Percentiles rank a stretch among this genome's conserved stretches.
These are phyloP conservation scores for Parapristionchus giblindavisi DNA, from an alignment of 2,888 invertebrate genomes.

Conservation along the genomic window DNA sequence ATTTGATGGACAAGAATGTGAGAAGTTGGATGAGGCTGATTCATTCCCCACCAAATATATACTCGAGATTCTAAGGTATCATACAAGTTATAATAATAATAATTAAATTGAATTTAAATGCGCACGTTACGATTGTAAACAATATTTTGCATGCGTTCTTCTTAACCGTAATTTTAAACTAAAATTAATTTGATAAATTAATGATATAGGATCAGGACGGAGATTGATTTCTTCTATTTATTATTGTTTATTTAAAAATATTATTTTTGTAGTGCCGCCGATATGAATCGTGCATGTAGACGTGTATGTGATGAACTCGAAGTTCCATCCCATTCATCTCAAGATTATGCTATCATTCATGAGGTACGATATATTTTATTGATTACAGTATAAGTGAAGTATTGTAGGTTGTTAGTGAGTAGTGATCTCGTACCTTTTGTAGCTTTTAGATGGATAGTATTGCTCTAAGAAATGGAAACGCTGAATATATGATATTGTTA, in stretches of 20 bases:
- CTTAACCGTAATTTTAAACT: too few relatives aligned
- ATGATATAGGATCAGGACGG: too few relatives aligned
- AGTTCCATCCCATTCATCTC: constrained; percentile 65
- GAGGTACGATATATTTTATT: constrained; percentile 7
- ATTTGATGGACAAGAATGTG: constrained; percentile 65
- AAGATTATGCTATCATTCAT: constrained; percentile 54
- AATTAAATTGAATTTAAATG: too few relatives aligned
- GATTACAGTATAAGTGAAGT: not conserved
- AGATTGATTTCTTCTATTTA: too few relatives aligned
- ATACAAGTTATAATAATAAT: too few relatives aligned
- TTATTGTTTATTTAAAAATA: not conserved
- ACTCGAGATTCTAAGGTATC: constrained; percentile 67
- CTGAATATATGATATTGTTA: too few relatives aligned
- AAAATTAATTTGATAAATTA: too few relatives aligned
- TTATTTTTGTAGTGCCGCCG: constrained; percentile 3
- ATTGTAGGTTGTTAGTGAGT: not conserved
- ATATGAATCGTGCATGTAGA: constrained; percentile 56
- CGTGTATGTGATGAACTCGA: constrained; percentile 69
- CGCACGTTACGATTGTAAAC: too few relatives aligned
- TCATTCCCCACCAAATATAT: constrained; percentile 70
- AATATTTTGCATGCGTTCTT: too few relatives aligned
- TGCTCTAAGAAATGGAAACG: too few relatives aligned
- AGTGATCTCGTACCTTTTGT: not conserved
- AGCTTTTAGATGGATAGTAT: not conserved
- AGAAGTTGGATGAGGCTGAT: constrained; percentile 64